A percentile compares a stretch with the other conserved stretches of the same genome.
Evolutionary conservation across 2,888 invertebrate genomes (phyloP).

Genomic region (Idaea aversata): DNA sequence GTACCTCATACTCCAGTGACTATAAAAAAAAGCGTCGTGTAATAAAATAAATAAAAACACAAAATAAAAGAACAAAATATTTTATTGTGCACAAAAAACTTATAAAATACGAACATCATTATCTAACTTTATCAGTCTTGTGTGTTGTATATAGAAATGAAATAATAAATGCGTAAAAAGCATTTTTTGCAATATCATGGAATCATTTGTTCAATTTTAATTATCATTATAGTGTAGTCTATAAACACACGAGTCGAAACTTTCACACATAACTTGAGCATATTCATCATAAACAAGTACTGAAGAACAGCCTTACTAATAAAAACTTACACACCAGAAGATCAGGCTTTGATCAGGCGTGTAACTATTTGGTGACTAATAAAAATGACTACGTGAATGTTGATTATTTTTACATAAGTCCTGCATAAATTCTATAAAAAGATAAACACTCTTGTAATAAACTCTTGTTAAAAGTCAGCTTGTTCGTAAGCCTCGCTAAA

Average conservation of each 20-base stretch:
- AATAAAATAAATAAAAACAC: slow-evolving; percentile 63
- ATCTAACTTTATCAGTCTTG: slow-evolving; percentile 75
- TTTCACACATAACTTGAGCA: slow-evolving; percentile 60
- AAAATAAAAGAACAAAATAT: slow-evolving; percentile 64
- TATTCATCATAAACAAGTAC: slow-evolving; percentile 17
- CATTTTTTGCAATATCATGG: slow-evolving; percentile 27
- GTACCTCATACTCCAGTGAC: slow-evolving; percentile 8
- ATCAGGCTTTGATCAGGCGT: too few species aligned
- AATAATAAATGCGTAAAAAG: slow-evolving; percentile 70
- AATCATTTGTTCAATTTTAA: background rate
- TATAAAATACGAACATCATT: slow-evolving; percentile 68
- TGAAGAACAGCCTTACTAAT: background rate
- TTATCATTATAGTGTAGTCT: slow-evolving; percentile 4
- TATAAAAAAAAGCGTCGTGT: slow-evolving; percentile 24
- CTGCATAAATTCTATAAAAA: too few species aligned
- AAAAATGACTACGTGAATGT: too few species aligned
- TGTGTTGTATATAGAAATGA: slow-evolving; percentile 77
- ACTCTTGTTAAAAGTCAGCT: too few species aligned
- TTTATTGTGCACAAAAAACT: slow-evolving; percentile 79
- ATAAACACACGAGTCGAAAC: slow-evolving; percentile 44
- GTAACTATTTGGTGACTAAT: too few species aligned
- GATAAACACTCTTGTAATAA: too few species aligned
- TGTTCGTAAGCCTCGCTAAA: too few species aligned
- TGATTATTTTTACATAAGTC: too few species aligned
- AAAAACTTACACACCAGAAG: too few species aligned